Base-by-base conservation (phyloP, 2,113 vertebrate species). In the Felis catus region DNA sequence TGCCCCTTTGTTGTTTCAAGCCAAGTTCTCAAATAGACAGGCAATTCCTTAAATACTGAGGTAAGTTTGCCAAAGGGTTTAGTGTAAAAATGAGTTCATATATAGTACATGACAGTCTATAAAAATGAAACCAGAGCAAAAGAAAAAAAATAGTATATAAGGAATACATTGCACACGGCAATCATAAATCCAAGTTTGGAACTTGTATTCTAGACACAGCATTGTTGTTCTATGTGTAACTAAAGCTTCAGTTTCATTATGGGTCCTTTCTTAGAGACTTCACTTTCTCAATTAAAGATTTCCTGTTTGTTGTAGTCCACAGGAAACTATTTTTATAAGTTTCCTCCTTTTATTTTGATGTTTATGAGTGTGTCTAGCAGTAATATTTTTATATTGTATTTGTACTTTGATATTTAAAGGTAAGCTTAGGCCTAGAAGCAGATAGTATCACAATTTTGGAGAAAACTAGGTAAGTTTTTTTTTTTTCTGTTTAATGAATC, bases 1-100 rank as follows among this genome's bases (percentile, higher is more conserved):
- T 98, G 85, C 93, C 90, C 97, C 94, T 96, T 97, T 95, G 94
- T 95, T 91, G 84, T 97, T 97, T 94, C 78, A 97, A 97, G 96
- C 95, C 95, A 97, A 97, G 58, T 97, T 97, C 97, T 94, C 89
- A 98, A 98, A 98, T 97, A 97, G 94, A 97, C 92, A 95, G 65
- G 93, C 96, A 97, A 97, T 97, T n/a, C 91, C 78, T 89, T 68
- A 97, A 97, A 95, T 79, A 97, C 53, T 66, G 68, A 95, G 66
- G 39, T 16, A 82, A 79, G 97, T 96, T 95, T 97, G 76, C 96
- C 91, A 98, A 98, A 92, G 25, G n/a, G 70, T 95, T 95, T 93
- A 94, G 96, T 89, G 36, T 88, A 95, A 95, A 98, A 81, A 65
- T 94, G 76, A 90, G 16, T 97, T 91, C 45, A 87, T 61, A 73